Conservation (phyloP, 2,797 vertebrate species). For the Schizopygopsis pylzovi region DNA sequence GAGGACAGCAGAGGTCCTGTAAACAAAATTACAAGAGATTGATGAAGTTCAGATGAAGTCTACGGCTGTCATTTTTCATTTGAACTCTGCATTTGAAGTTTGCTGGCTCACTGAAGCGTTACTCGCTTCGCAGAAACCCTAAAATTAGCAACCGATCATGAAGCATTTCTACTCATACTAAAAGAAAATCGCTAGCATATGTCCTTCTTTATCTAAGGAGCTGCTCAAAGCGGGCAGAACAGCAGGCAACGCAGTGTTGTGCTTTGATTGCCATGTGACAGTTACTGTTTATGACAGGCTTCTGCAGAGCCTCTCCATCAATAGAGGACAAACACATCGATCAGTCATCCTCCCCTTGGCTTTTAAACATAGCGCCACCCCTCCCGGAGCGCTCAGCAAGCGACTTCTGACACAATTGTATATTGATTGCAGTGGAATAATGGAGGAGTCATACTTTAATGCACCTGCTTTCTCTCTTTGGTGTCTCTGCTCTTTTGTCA, state of each 20-base stretch:
- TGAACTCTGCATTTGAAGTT: slow-evolving; percentile 7
- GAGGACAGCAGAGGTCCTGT: neutral
- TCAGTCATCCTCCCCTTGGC: slow-evolving; percentile 76
- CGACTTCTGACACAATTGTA: slow-evolving; percentile 74
- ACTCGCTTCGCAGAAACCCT: neutral
- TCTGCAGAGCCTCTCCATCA: slow-evolving; percentile 69
- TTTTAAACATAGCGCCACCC: slow-evolving; percentile 72
- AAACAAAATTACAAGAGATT: slow-evolving; percentile 41
- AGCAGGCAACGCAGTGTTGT: slow-evolving; percentile 25
- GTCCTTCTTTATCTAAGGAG: slow-evolving; percentile 23
- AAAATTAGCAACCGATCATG: slow-evolving; percentile 11
- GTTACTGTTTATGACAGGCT: slow-evolving; percentile 81
- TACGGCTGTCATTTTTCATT: slow-evolving; percentile 35
- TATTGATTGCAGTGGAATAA: slow-evolving; percentile 81
- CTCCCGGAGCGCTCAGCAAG: slow-evolving; percentile 76
- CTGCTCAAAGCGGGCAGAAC: slow-evolving; percentile 24
- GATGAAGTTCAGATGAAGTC: slow-evolving; percentile 33
- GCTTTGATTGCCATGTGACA: slow-evolving; percentile 80
- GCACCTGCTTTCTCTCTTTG: slow-evolving; percentile 54
- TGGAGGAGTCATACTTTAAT: slow-evolving; percentile 72
- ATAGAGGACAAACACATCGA: slow-evolving; percentile 81
- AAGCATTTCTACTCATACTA: neutral
- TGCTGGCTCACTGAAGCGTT: neutral
- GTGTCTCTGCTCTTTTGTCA: slow-evolving; percentile 60
- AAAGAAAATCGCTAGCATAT: slow-evolving; percentile 26